A percentile compares a stretch with the other conserved stretches of the same genome.
Evolutionary conservation across 2,797 vertebrate genomes (phyloP).

Genomic region (Phrynocephalus guinanensis): DNA sequence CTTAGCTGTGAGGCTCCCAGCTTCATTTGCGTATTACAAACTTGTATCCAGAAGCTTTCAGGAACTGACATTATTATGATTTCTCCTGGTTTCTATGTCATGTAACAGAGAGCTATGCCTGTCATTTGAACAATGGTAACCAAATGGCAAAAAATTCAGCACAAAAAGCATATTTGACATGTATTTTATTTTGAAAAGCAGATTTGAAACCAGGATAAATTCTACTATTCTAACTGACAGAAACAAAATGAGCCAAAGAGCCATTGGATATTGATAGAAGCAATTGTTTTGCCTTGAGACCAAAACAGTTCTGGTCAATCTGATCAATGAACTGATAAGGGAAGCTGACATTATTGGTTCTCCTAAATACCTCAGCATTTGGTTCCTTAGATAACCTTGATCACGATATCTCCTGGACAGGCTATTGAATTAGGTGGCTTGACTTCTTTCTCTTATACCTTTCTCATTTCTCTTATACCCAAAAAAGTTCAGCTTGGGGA

Average conservation of each 20-base stretch:
- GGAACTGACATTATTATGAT: background rate
- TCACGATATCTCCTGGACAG: no score
- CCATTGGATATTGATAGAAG: background rate
- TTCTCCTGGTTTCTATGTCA: background rate
- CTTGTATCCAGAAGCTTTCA: background rate
- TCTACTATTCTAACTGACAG: background rate
- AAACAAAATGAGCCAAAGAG: background rate
- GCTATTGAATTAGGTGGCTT: no score
- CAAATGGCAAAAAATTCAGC: background rate
- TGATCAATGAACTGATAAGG: no score
- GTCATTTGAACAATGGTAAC: background rate
- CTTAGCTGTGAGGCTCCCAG: background rate
- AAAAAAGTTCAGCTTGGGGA: no score
- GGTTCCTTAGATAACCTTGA: no score
- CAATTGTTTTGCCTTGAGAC: no score
- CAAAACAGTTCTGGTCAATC: no score
- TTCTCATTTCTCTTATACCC: no score
- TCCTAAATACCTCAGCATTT: no score
- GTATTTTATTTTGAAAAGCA: background rate
- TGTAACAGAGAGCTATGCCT: conserved; percentile 27
- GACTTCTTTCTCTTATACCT: no score
- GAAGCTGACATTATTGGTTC: no score
- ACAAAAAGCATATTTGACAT: background rate
- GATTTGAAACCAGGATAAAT: background rate
- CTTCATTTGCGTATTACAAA: background rate